Percentiles rank a stretch among this genome's conserved stretches.
These are phyloP conservation scores for Ceriagrion tenellum DNA, from an alignment of 2,888 invertebrate genomes.

Conservation along the genomic window DNA sequence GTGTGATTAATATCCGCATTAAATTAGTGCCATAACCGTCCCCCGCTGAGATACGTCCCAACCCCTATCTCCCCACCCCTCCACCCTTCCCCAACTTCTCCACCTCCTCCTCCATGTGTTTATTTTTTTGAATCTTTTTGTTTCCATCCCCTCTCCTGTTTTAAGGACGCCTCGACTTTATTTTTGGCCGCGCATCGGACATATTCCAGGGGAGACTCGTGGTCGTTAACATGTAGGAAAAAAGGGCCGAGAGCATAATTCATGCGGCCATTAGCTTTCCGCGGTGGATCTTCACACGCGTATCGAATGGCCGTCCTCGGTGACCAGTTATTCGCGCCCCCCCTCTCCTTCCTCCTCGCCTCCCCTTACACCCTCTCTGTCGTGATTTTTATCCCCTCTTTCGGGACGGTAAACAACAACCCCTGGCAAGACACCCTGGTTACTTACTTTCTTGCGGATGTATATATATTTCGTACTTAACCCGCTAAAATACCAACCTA, in stretches of 20 bases:
- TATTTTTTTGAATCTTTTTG: not conserved
- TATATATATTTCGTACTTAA: not conserved
- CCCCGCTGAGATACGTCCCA: not conserved
- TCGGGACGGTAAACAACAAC: not conserved
- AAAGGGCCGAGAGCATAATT: not conserved
- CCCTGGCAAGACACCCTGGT: not conserved
- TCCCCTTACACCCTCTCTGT: not conserved
- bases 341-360: not conserved
- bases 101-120: not conserved
- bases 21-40: not conserved
- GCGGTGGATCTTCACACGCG: not conserved
- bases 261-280: not conserved
- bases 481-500: not conserved
- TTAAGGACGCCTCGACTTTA: not conserved
- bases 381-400: not conserved
- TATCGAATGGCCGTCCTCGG: not conserved
- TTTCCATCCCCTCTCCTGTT: not conserved
- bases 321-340: not conserved
- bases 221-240: not conserved
- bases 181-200: not conserved
- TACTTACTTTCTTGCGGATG: not conserved
- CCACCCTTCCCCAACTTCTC: not conserved
- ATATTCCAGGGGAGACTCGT: not conserved
- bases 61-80: not conserved
- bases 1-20: constrained; percentile 9